phyloP scores from a whole-genome alignment of 2,797 vertebrate species.

The Cirrhinus molitorella region DNA sequence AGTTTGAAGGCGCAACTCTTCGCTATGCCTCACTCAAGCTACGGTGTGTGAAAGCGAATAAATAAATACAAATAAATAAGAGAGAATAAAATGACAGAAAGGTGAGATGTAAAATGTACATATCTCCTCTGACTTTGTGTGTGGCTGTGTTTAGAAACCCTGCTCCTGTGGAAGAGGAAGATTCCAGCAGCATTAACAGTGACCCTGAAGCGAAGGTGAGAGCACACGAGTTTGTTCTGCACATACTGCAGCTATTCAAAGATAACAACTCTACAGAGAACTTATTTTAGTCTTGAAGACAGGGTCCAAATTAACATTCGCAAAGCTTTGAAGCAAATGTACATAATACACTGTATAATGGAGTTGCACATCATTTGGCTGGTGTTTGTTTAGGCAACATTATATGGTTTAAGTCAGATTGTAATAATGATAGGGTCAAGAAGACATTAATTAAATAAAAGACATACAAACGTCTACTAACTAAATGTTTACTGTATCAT shows the following conservation, averaged over 20 bases:
- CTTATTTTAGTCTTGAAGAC: slow-evolving; percentile 3
- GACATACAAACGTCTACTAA: too few species aligned
- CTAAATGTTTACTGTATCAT: too few species aligned
- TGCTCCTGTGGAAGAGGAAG: slow-evolving; percentile 87
- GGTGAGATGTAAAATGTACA: background rate
- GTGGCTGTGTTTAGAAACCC: slow-evolving; percentile 79
- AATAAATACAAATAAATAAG: background rate
- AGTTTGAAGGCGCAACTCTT: slow-evolving; percentile 96
- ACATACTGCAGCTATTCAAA: slow-evolving; percentile 13
- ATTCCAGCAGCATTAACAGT: slow-evolving; percentile 86
- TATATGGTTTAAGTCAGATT: background rate
- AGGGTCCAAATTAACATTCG: background rate
- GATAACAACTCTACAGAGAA: background rate
- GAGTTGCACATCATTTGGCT: background rate
- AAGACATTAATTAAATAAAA: too few species aligned
- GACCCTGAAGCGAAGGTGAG: slow-evolving; percentile 94
- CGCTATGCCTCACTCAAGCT: slow-evolving; percentile 97
- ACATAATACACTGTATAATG: background rate
- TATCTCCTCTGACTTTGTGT: background rate
- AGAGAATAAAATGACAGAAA: background rate
- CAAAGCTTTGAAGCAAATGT: background rate
- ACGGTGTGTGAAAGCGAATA: slow-evolving; percentile 72
- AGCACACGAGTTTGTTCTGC: background rate
- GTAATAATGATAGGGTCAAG: too few species aligned
- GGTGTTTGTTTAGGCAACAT: background rate